Evolutionary conservation across 2,888 invertebrate species (phyloP), one percentile per base, ranked within the genome.

Genomic region (Eupithecia dodoneata): DNA sequence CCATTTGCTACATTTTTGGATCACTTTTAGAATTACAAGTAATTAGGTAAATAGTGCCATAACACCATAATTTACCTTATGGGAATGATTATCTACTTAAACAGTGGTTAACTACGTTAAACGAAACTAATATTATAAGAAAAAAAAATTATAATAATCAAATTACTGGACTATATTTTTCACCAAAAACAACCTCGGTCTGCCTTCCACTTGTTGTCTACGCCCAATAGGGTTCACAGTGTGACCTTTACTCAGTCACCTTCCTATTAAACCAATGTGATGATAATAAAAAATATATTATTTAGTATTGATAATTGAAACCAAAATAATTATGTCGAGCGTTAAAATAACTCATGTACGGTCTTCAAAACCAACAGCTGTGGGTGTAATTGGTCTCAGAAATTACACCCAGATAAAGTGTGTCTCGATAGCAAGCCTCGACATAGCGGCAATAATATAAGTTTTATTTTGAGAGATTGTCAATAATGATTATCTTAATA

Each of bases 1-100:
- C 30, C 74, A 74, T 72, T 70, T 52, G 72, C 65, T 65, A 70
- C 72, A 78, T 78, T 74, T 76, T 78, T 69, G 13, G n/a, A 75
- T 73, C 77, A 66, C 74, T 72, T 75, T 59, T 65, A 52, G 70
- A 73, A 77, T 72, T 12, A 12, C 41, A 44, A 74, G 72, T 74
- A 72, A 69, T 74, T 74, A 67, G 49, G 42, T 42, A 12, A 63
- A 42, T 63, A 41, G 13, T 45, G 42, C 42, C 13, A 42, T 41
- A 65, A 41, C 41, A 12, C 42, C 41, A 41, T 66, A 66, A 66
- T 66, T 42, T 15, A 42, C 13, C 41, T 66, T 0, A 42, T 66
- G 42, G 3, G 42, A 66, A 15, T 42, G 3, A 66, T 15, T 15
- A 66, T 13, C 30, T 63, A 18, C 59, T 18, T 65, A 5, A 42